Percentiles rank a stretch among this genome's conserved stretches.
Conservation (phyloP, 2,888 invertebrate genomes). For the Temnothorax unifasciatus region DNA sequence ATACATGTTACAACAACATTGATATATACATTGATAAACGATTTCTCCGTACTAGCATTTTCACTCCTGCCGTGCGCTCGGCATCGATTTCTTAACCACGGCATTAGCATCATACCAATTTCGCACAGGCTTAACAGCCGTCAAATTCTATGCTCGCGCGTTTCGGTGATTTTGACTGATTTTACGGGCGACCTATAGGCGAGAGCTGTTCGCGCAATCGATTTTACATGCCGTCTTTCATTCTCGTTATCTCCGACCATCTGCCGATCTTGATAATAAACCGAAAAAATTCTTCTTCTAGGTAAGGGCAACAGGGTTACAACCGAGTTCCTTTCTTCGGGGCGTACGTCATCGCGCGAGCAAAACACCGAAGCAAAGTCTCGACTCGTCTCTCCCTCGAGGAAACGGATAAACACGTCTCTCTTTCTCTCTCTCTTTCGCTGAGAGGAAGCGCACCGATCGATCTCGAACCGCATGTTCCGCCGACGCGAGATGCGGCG, state of each 20-base stretch:
- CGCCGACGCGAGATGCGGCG: constrained; percentile 44
- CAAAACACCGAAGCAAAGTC: constrained; percentile 69
- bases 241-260: constrained; percentile 16
- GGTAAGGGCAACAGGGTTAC: constrained; percentile 61
- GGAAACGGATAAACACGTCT: not conserved
- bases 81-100: constrained; percentile 57
- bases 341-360: constrained; percentile 9
- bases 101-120: constrained; percentile 40
- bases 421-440: not conserved
- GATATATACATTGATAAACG: constrained; percentile 58
- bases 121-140: constrained; percentile 24
- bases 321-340: not conserved
- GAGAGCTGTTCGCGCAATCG: not conserved
- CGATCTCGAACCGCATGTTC: constrained; percentile 23
- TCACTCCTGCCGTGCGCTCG: constrained; percentile 39
- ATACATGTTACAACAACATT: not conserved
- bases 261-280: constrained; percentile 18
- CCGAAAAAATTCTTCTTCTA: constrained; percentile 62
- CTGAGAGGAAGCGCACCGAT: constrained; percentile 47
- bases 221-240: not conserved
- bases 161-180: not conserved
- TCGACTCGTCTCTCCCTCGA: constrained; percentile 42
- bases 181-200: not conserved
- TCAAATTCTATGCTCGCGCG: constrained; percentile 21
- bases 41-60: constrained; percentile 47